A percentile compares a stretch with the other conserved stretches of the same genome.
These are phyloP conservation scores for Peromyscus nudipes DNA, from an alignment of 2,797 vertebrate species.

Conservation along the genomic window DNA sequence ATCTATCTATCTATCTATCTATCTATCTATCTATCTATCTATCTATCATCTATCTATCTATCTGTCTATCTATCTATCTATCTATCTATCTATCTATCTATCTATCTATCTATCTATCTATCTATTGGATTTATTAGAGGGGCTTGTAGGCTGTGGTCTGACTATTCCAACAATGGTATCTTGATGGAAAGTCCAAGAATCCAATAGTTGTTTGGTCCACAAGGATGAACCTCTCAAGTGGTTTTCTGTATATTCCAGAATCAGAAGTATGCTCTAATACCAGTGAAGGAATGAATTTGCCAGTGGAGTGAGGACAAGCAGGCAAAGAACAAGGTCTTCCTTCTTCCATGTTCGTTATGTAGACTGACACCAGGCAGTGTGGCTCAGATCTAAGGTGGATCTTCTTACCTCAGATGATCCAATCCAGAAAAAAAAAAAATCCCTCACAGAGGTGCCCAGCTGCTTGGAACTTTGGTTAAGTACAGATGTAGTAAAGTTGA, in stretches of 20 bases:
- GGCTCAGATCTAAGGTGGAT: neutral
- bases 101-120: neutral
- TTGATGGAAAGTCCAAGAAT: neutral
- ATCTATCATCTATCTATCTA: no score
- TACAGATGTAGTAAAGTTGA: neutral
- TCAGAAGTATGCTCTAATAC: neutral
- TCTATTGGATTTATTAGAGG: neutral
- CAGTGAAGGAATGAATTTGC: neutral
- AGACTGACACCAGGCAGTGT: neutral
- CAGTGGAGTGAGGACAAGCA: neutral
- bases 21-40: no score
- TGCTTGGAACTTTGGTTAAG: neutral
- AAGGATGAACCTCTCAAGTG: neutral
- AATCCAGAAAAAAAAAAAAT: neutral
- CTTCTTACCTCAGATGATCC: neutral
- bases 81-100: neutral
- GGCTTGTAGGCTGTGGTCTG: neutral
- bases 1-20: no score
- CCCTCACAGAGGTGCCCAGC: neutral
- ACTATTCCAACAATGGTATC: neutral
- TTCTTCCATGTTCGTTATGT: neutral
- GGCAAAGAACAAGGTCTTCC: neutral
- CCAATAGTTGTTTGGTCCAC: neutral
- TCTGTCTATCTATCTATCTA: neutral
- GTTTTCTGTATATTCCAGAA: neutral